Evolutionary conservation across 1,140 invertebrate genomes (phyloP), one percentile per base, ranked within the genome.

Genomic region (Cydia strobilella): DNA sequence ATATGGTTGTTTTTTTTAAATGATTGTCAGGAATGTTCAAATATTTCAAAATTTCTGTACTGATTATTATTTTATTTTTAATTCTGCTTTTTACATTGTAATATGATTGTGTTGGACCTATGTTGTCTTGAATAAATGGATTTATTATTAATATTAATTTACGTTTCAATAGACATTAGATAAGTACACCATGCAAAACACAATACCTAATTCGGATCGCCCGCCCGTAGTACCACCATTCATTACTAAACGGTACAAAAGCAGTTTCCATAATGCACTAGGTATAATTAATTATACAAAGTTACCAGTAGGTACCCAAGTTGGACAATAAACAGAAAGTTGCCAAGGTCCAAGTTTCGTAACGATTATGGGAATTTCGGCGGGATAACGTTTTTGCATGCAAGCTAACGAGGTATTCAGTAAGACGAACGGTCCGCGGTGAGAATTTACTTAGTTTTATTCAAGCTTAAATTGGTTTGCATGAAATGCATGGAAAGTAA

Each of bases 321-420:
- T 84, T 80, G 81, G 54, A 83, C 83, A 82, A 83, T 84, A 83
- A 82, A 81, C 74, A 45, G 74, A 78, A 83, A 82, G 65, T 45
- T 59, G 10, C 54, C 20, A 74, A 35, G 45, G 65, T 69, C 76
- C 74, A 71, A 77, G 62, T 18, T 77, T 7, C 13, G 59, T 79
- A 66, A 69, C 72, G 59, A 69, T 69, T 45, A 54, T 65, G n/a
- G 31, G 69, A 65, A 76, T 76, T 73, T 62, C 31, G 25, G 31
- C 63, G 74, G 62, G 51, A 75, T 75, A 69, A 69, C 65, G 72
- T 78, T 77, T 77, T 75, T 72, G 72, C 51, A 75, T 74, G 72
- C 54, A 20, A 25, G 42, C 48, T 73, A 73, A 54, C 42, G 72
- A 73, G 51, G 72, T 54, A 48, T 51, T 48, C 20, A 73, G 72